phyloP scores from a whole-genome alignment of 92 coral and sea anemone species.

The Phenganax stokvisi region DNA sequence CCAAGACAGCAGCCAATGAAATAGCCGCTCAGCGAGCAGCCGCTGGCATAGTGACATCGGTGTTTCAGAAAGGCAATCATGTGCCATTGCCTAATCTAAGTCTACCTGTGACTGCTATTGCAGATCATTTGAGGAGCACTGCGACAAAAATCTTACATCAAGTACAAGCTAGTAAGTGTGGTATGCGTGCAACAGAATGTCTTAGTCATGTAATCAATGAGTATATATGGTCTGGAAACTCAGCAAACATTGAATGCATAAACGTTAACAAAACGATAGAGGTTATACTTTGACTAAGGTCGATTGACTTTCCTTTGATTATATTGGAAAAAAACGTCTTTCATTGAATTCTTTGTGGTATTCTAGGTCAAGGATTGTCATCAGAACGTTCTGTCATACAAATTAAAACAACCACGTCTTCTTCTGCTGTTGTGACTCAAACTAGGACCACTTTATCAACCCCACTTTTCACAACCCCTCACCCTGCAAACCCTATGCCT shows the following conservation, averaged over 20 bases:
- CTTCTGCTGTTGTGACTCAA: background rate
- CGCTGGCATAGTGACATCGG: slow-evolving; percentile 38
- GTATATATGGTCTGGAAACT: no score
- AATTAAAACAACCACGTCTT: background rate
- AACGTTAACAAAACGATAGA: no score
- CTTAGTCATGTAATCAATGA: no score
- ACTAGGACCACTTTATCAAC: background rate
- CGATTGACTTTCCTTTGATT: no score
- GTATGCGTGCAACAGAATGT: no score
- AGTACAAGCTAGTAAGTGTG: slow-evolving; percentile 16
- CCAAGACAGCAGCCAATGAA: slow-evolving; percentile 59
- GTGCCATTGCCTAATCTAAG: slow-evolving; percentile 32
- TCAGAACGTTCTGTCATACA: background rate
- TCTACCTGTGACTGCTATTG: slow-evolving; percentile 42
- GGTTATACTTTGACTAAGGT: no score
- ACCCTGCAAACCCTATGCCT: background rate
- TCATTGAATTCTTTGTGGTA: background rate
- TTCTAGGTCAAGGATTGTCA: background rate
- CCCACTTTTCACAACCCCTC: slow-evolving; percentile 2
- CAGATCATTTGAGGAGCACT: slow-evolving; percentile 41
- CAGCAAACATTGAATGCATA: no score
- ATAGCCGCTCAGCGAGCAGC: slow-evolving; percentile 47
- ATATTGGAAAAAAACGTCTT: no score
- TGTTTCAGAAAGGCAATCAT: slow-evolving; percentile 34
- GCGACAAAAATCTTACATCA: slow-evolving; percentile 41